Evolutionary conservation across 2,888 invertebrate genomes (phyloP), one percentile per base, ranked within the genome.

Genomic region (Ferrisia virgata): DNA sequence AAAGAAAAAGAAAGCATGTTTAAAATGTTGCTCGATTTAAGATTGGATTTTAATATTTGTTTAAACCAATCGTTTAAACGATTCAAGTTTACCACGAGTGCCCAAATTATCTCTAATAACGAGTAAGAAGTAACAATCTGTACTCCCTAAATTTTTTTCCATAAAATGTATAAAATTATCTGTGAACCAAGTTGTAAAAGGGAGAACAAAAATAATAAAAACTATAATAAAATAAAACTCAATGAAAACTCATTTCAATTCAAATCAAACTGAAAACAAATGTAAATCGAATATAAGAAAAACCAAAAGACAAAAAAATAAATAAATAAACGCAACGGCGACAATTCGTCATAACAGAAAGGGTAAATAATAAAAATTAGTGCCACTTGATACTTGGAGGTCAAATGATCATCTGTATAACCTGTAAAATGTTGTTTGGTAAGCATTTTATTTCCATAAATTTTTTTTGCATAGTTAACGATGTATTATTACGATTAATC

Each of bases 351-450:
- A 25, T 40, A 79, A 79, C 39, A 79, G 39, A 39, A 39, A 39
- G 40, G 22, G 33, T 22, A 79, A 39, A 79, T 15, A 39, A 79
- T 40, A 79, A 79, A 79, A 15, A 22, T 8, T 76, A 76, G 79
- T 79, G 79, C 79, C 79, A 79, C 18, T 79, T 79, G 79, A 79
- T 79, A 79, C 40, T 79, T 79, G 79, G 79, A 79, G 79, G 39
- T 79, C 36, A 33, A 64, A 33, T 28, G 28, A 64, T 13, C 28
- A 43, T 64, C 58, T 25, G 58, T 64, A 39, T 39, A 64, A 28
- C 25, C 58, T 64, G 28, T 64, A 64, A 47, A 64, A 64, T 64
- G 58, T 64, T 64, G 58, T 64, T 64, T 64, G 58, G 58, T 64
- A 64, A 64, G 58, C 58, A 64, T 28, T 64, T 64, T 28, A 64